Evolutionary conservation across 2,888 invertebrate species (phyloP).

Genomic region (Stomorhina lunata): DNA sequence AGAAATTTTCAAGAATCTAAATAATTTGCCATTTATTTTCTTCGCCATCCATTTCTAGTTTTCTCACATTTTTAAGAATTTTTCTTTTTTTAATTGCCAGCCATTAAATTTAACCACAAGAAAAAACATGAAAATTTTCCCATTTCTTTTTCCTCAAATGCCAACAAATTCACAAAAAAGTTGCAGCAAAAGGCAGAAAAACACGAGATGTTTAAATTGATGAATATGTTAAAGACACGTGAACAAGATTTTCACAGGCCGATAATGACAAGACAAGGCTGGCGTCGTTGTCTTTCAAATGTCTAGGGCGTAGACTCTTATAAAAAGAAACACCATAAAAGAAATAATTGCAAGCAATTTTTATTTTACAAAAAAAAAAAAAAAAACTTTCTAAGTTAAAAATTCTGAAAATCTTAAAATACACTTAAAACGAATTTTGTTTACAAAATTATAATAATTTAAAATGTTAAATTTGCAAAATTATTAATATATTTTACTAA

Average conservation of each 20-base stretch:
- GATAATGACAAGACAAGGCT: conserved; percentile 40
- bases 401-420: too few relatives aligned
- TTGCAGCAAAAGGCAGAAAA: background rate
- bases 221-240: conserved; percentile 52
- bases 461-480: too few relatives aligned
- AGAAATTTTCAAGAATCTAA: background rate
- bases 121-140: background rate
- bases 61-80: background rate
- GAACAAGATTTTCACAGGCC: conserved; percentile 57
- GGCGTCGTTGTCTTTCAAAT: conserved; percentile 20
- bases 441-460: too few relatives aligned
- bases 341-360: background rate
- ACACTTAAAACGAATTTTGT: too few relatives aligned
- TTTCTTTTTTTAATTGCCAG: conserved; percentile 13
- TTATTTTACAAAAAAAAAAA: background rate
- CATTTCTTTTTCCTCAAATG: conserved; percentile 1
- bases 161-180: conserved; percentile 15
- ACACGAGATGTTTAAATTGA: conserved; percentile 48
- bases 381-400: too few relatives aligned
- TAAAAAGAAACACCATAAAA: background rate
- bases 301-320: conserved; percentile 19
- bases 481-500: too few relatives aligned
- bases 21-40: conserved; percentile 24
- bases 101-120: background rate
- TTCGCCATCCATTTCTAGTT: background rate